Conservation (phyloP, 2,113 vertebrate species). For the Melanocharis versteri region DNA sequence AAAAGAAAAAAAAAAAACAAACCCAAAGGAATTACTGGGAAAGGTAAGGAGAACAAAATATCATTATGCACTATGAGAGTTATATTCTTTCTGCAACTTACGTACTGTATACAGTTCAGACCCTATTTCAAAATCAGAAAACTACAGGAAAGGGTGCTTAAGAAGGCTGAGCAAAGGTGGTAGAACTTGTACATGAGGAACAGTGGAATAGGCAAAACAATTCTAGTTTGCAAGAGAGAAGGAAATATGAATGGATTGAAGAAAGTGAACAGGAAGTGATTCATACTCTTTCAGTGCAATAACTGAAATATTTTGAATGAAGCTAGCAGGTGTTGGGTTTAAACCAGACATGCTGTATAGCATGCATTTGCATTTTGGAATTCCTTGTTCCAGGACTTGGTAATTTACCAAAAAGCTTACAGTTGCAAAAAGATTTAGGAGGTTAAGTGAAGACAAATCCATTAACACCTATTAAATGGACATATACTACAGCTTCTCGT, state of each 20-base stretch:
- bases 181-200: not conserved
- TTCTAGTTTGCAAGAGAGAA: not conserved
- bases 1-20: not conserved
- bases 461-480: not conserved
- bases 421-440: not conserved
- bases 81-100: not conserved
- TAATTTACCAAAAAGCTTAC: not conserved
- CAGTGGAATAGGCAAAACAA: not conserved
- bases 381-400: not conserved
- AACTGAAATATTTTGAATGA: not conserved
- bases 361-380: not conserved
- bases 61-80: not conserved
- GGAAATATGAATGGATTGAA: not conserved
- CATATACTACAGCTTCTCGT: not conserved
- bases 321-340: not conserved
- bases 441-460: not conserved
- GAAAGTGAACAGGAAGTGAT: not conserved
- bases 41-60: not conserved
- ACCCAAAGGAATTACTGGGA: not conserved
- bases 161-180: not conserved
- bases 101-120: not conserved
- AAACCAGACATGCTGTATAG: not conserved
- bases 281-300: not conserved
- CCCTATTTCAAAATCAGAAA: not conserved
- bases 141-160: not conserved